Evolutionary conservation across 2,797 vertebrate genomes (phyloP).

Genomic region (Neopelma chrysocephalum): DNA sequence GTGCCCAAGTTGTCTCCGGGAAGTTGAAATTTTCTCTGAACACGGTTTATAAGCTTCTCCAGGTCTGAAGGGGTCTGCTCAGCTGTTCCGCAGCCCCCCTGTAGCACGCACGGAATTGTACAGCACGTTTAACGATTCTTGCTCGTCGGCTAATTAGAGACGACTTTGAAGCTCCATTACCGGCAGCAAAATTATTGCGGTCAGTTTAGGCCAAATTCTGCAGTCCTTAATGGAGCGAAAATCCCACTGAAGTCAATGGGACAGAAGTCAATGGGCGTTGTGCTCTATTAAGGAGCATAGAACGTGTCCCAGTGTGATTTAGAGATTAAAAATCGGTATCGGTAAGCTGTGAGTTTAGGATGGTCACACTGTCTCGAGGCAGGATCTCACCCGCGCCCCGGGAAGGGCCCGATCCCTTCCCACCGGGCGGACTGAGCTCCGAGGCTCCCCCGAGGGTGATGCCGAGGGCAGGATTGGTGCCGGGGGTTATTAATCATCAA

Average conservation of each 20-base stretch:
- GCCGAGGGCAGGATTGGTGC: neutral
- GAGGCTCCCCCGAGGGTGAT: neutral
- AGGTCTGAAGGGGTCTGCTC: neutral
- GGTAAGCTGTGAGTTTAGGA: neutral
- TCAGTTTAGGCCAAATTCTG: conserved; percentile 63
- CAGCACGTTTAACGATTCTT: conserved; percentile 58
- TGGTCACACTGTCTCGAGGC: neutral
- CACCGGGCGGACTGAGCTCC: neutral
- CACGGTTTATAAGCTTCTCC: neutral
- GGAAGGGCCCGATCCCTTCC: neutral
- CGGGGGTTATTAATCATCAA: neutral
- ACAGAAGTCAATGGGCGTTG: conserved; percentile 58
- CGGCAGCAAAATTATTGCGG: conserved; percentile 63
- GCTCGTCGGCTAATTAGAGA: conserved; percentile 62
- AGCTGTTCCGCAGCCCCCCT: neutral
- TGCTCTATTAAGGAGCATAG: conserved; percentile 44
- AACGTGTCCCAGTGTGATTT: conserved; percentile 24
- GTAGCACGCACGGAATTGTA: neutral
- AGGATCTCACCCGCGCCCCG: neutral
- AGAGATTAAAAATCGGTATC: conserved; percentile 15
- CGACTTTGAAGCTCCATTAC: conserved; percentile 64
- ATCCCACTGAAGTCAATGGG: conserved; percentile 55
- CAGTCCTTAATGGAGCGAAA: conserved; percentile 63
- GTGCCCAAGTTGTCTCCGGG: neutral
- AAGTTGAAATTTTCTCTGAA: neutral